Evolutionary conservation across 2,113 vertebrate species (phyloP).

Genomic region (Oreochromis aureus): DNA sequence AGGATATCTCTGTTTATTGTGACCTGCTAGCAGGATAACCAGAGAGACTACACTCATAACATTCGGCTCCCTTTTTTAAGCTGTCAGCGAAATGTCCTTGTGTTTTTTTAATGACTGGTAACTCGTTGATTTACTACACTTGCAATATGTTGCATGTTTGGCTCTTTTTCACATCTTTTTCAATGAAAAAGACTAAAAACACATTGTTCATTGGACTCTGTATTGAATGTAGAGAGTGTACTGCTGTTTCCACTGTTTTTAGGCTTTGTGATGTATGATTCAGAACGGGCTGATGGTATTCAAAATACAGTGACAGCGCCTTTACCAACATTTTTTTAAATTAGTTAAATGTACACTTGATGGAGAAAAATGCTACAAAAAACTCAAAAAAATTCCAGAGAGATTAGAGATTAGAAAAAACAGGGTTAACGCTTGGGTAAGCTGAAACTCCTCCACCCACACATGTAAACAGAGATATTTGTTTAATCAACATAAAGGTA

Average conservation of each 20-base stretch:
- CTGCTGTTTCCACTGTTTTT: background rate
- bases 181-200: background rate
- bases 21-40: background rate
- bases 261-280: background rate
- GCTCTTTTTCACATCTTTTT: background rate
- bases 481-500: background rate
- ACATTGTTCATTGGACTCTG: background rate
- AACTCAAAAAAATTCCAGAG: background rate
- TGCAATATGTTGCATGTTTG: background rate
- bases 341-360: background rate
- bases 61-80: background rate
- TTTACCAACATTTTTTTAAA: background rate
- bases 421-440: background rate
- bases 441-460: background rate
- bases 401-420: background rate
- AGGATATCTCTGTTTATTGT: background rate
- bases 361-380: accelerated
- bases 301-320: background rate
- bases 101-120: accelerated
- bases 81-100: background rate
- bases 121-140: background rate
- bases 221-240: background rate
- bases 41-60: background rate
- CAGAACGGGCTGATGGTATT: background rate
- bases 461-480: background rate